Conservation (phyloP, 2,797 vertebrate species). For the Sparus aurata region DNA sequence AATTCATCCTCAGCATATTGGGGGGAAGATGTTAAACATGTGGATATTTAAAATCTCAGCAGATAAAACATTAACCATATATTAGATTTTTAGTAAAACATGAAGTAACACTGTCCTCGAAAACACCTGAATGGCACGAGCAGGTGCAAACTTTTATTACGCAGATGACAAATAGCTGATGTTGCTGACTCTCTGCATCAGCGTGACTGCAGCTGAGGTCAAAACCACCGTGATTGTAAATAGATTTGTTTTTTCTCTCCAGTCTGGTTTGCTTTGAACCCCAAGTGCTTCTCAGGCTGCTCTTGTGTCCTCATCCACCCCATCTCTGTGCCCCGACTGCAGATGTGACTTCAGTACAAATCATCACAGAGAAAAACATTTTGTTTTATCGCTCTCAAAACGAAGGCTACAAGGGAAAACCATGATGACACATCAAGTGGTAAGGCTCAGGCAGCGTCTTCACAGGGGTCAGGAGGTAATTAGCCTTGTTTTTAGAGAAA, state of each 20-base stretch:
- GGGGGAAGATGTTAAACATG: background rate
- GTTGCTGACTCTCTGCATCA: background rate
- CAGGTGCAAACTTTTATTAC: background rate
- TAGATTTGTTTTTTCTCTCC: background rate
- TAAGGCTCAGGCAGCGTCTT: slow-evolving; percentile 3
- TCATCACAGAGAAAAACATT: background rate
- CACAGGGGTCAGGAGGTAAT: background rate
- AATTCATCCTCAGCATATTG: background rate
- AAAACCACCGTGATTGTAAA: slow-evolving; percentile 20
- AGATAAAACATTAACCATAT: too few relatives aligned
- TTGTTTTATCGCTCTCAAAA: background rate
- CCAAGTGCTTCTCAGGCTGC: slow-evolving; percentile 17
- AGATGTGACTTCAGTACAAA: slow-evolving; percentile 40
- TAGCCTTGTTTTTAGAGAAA: background rate
- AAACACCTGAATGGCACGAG: background rate
- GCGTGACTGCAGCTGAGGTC: slow-evolving; percentile 39
- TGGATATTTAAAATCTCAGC: too few relatives aligned
- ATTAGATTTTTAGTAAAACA: too few relatives aligned
- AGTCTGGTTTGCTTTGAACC: slow-evolving; percentile 25
- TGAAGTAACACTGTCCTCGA: too few relatives aligned
- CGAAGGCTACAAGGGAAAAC: too few relatives aligned
- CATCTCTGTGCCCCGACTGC: slow-evolving; percentile 13
- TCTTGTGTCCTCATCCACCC: slow-evolving; percentile 17
- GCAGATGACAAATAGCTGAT: background rate
- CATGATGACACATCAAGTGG: slow-evolving; percentile 1